Percentiles rank a stretch among this genome's conserved stretches.
Evolutionary conservation across 2,113 vertebrate genomes (phyloP).

Genomic region (Grammomys surdaster): DNA sequence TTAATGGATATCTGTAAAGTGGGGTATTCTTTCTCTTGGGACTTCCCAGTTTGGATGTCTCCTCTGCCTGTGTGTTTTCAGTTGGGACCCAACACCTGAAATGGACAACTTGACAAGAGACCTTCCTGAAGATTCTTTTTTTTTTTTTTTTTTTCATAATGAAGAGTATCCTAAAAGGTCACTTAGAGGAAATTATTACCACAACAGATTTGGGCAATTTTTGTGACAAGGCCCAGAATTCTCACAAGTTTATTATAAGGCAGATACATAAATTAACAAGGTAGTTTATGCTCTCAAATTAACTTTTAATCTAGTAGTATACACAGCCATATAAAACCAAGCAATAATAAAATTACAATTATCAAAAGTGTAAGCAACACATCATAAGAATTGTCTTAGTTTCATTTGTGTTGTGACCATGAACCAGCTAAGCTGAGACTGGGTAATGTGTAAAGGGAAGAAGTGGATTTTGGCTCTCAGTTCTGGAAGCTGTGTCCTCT

Average conservation of each 20-base stretch:
- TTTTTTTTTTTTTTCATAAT: conserved; percentile 22
- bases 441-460: background rate
- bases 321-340: conserved; percentile 19
- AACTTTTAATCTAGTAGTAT: background rate
- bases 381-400: background rate
- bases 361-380: background rate
- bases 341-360: background rate
- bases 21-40: conserved; percentile 70
- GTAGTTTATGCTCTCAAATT: background rate
- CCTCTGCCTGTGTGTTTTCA: conserved; percentile 56
- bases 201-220: background rate
- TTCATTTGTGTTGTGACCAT: background rate
- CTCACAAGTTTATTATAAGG: background rate
- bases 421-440: background rate
- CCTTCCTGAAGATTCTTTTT: background rate
- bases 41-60: conserved; percentile 73
- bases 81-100: conserved; percentile 57
- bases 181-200: conserved; percentile 3
- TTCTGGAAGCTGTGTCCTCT: background rate
- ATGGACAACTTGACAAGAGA: conserved; percentile 32
- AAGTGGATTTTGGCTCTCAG: background rate
- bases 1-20: conserved; percentile 83
- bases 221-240: conserved; percentile 28
- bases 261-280: conserved; percentile 28
- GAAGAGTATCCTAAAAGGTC: background rate